A percentile compares a stretch with the other conserved stretches of the same genome.
Evolutionary conservation across 2,797 vertebrate genomes (phyloP).

Genomic region (Syngnathus acus): DNA sequence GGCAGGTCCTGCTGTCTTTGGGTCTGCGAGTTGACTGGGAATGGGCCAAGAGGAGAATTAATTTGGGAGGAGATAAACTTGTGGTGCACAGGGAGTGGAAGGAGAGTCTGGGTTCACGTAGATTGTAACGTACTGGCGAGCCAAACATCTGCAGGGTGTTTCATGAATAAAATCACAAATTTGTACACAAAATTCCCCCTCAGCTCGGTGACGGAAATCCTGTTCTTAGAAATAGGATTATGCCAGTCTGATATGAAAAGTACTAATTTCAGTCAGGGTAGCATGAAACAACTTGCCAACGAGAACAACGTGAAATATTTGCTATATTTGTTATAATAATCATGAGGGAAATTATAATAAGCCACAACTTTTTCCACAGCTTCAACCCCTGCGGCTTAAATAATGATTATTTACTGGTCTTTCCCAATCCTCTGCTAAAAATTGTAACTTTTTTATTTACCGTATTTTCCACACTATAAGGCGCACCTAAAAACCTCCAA

Average conservation of each 20-base stretch:
- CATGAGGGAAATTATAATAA: not conserved
- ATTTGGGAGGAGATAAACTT: slow-evolving; percentile 53
- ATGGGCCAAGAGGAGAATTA: slow-evolving; percentile 44
- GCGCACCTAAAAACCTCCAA: no score
- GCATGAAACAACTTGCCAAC: not conserved
- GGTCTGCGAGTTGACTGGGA: slow-evolving; percentile 36
- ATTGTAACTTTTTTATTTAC: no score
- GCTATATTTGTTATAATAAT: slow-evolving; percentile 6
- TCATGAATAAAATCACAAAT: slow-evolving; percentile 20
- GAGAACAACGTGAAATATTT: not conserved
- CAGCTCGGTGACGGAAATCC: slow-evolving; percentile 5
- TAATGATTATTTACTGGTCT: no score
- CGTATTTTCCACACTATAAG: no score
- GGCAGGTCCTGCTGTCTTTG: slow-evolving; percentile 38
- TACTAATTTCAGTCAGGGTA: slow-evolving; percentile 14
- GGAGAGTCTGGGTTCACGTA: slow-evolving; percentile 29
- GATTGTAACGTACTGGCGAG: slow-evolving; percentile 35
- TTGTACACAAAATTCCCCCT: slow-evolving; percentile 3
- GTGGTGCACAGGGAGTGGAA: slow-evolving; percentile 29
- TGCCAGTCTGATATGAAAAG: slow-evolving; percentile 17
- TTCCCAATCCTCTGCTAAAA: no score
- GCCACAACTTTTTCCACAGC: not conserved
- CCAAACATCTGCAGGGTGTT: slow-evolving; percentile 26
- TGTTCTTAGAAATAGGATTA: slow-evolving; percentile 22
- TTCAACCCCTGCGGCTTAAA: no score